Conservation (phyloP, 2,797 vertebrate species). For the Rhabdophis nuchalis region DNA sequence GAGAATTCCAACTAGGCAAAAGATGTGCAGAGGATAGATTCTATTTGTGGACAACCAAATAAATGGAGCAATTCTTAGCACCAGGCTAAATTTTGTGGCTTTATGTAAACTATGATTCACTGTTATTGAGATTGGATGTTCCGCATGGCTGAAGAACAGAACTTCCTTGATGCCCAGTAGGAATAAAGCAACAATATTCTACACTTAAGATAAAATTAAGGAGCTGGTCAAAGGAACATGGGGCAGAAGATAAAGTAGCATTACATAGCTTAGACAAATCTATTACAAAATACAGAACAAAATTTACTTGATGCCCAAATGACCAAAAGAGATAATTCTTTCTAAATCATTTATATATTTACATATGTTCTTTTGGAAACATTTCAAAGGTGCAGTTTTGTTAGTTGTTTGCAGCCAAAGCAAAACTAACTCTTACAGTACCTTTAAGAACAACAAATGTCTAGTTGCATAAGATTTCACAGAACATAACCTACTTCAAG, state of each 20-base stretch:
- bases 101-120: constrained; percentile 39
- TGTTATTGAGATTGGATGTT: constrained; percentile 5
- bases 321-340: background rate
- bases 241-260: background rate
- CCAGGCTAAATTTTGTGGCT: background rate
- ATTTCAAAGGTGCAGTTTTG: background rate
- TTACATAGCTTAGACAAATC: background rate
- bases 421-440: background rate
- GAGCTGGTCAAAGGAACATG: constrained; percentile 22
- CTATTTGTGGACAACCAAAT: constrained; percentile 29
- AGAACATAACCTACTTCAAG: background rate
- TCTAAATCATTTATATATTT: background rate
- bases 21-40: constrained; percentile 16
- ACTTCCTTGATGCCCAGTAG: background rate
- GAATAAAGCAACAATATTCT: constrained; percentile 29
- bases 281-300: background rate
- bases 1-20: background rate
- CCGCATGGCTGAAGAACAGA: background rate
- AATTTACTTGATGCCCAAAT: background rate
- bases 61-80: constrained; percentile 24
- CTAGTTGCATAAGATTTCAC: background rate
- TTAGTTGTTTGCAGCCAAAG: background rate
- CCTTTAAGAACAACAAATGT: background rate
- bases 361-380: background rate
- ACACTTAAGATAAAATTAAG: constrained; percentile 7